A percentile compares a stretch with the other conserved stretches of the same genome.
These are phyloP conservation scores for Bradypodion ventrale DNA, from an alignment of 2,797 vertebrate species.

Conservation along the genomic window DNA sequence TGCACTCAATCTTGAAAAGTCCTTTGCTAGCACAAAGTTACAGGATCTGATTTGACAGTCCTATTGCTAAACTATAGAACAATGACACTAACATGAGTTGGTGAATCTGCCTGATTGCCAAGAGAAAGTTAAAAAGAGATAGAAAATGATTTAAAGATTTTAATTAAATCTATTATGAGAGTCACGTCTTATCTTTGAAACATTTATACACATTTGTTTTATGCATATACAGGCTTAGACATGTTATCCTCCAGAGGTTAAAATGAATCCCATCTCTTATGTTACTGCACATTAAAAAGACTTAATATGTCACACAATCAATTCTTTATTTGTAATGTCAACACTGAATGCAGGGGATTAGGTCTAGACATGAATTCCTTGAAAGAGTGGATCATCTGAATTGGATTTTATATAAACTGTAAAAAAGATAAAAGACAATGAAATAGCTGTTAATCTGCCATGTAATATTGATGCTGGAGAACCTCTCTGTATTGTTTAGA, in stretches of 20 bases:
- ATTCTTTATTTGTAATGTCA: constrained; percentile 26
- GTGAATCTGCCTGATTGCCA: constrained; percentile 2
- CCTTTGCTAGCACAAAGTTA: background rate
- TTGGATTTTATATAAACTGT: constrained; percentile 29
- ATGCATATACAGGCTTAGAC: background rate
- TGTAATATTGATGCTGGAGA: constrained; percentile 3
- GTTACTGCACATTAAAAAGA: constrained; percentile 14
- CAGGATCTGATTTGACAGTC: background rate
- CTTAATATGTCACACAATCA: background rate
- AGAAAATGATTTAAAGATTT: constrained; percentile 11
- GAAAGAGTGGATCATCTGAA: constrained; percentile 19
- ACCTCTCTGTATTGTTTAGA: background rate
- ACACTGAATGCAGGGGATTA: constrained; percentile 2
- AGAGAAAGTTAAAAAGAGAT: constrained; percentile 15
- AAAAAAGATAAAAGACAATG: constrained; percentile 22
- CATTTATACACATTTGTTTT: constrained; percentile 24
- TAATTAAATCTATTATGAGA: background rate
- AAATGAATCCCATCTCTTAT: background rate
- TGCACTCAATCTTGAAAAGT: constrained; percentile 2
- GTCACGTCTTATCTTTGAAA: background rate
- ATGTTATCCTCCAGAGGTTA: background rate
- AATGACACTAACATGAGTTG: background rate
- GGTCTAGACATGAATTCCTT: constrained; percentile 13
- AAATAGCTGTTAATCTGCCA: constrained; percentile 3
- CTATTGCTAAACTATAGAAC: constrained; percentile 1